Conservation (phyloP, 2,113 vertebrate genomes). For the Glareola pratincola region DNA sequence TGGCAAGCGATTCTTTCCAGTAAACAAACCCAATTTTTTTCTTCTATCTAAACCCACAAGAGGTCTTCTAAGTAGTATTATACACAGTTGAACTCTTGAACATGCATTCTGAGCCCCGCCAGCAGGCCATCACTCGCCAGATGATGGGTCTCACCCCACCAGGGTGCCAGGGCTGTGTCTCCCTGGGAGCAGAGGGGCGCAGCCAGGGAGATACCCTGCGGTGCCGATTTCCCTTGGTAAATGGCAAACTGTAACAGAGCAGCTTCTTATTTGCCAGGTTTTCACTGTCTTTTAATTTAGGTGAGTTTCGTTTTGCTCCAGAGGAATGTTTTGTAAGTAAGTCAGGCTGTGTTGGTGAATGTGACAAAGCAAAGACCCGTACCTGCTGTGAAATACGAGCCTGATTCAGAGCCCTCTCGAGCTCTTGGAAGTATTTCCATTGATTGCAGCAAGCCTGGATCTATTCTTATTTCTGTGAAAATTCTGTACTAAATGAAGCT, state of each 20-base stretch:
- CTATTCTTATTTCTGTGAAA: conserved; percentile 23
- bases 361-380: neutral
- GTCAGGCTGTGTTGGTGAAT: neutral
- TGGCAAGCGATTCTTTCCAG: neutral
- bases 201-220: accelerated
- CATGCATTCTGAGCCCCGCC: neutral
- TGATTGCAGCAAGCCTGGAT: neutral
- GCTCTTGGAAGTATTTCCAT: conserved; percentile 6
- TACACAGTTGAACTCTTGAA: neutral
- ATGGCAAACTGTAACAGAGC: neutral
- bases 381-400: neutral
- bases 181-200: accelerated
- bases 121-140: neutral
- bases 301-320: neutral
- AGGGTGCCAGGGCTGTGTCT: neutral
- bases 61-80: neutral
- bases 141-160: too few species aligned
- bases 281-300: neutral
- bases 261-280: neutral
- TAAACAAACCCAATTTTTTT: neutral
- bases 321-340: neutral
- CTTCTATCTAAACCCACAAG: neutral
- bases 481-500: conserved; percentile 11
- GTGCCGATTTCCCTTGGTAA: neutral
- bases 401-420: neutral